Base-by-base conservation (phyloP, 35 echinoderm and acorn worm species). In the Chiridota heheva region DNA sequence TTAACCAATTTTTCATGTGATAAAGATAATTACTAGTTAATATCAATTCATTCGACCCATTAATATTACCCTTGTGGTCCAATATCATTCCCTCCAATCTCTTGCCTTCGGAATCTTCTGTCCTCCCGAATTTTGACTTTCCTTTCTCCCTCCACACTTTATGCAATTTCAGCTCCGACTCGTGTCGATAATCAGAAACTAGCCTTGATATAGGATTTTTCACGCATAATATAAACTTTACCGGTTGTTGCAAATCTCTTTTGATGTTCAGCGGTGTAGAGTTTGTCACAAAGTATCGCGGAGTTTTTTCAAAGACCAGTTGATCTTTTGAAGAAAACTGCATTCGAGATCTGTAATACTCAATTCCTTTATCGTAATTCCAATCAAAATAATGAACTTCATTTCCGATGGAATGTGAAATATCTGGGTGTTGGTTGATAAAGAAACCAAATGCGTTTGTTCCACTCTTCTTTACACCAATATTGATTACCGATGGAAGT, bases 381-480 rank as follows among this genome's bases (percentile, higher is more conserved):
- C 95, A 98, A 60, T 98, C 95, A 77, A 98, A 98, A 60, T 78
- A 98, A 38, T 98, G 95, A 49, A 98, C 86, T 58, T 98, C 95
- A 58, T 88, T 91, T 17, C 89, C 89, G 2, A 91, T 61, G 15
- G 95, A 87, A 29, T 88, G 84, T 24, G 81, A 64, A 69, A 98
- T 81, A 20, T 92, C 79, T 10, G 95, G 95, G 81, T 98, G 95
- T 33, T 88, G 78, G 1, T 58, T 22, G 5, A 91, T 39, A 53
- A 98, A 98, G 30, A 91, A 88, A 1, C 88, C 84, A 7, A 98
- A 63, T 22, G 89, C 85, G 26, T 87, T 98, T 2, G 95, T 98
- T 66, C 95, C 95, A 31, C 79, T 88, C 58, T 98, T 98, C 42
- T 98, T 91, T 22, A 87, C 85, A 2, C 95, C 95, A 60, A 98